Evolutionary conservation across 2,797 vertebrate genomes (phyloP).

Genomic region (Urophycis tenuis): DNA sequence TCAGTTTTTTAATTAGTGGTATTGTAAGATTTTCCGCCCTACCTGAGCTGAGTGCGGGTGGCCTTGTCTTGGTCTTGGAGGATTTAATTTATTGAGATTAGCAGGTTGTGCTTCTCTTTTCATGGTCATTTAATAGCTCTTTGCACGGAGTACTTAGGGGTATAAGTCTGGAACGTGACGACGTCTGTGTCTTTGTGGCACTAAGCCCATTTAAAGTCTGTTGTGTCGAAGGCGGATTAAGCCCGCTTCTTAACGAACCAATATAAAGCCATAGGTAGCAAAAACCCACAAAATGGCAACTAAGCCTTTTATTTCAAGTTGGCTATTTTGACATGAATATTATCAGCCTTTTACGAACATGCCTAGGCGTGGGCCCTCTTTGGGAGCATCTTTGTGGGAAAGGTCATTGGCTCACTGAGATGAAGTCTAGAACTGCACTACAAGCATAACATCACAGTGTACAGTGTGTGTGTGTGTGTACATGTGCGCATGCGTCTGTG

Average conservation of each 20-base stretch:
- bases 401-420: background rate
- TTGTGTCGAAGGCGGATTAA: constrained; percentile 71
- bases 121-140: constrained; percentile 60
- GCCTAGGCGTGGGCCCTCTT: background rate
- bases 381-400: background rate
- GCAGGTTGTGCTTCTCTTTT: constrained; percentile 42
- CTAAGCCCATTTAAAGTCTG: constrained; percentile 75
- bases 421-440: background rate
- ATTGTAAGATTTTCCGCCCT: background rate
- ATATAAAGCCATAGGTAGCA: constrained; percentile 42
- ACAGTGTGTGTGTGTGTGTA: background rate
- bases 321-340: constrained; percentile 16
- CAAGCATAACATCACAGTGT: background rate
- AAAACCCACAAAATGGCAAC: constrained; percentile 47
- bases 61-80: background rate
- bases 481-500: background rate
- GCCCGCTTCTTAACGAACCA: constrained; percentile 54
- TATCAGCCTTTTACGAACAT: constrained; percentile 19
- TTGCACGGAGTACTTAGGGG: constrained; percentile 61
- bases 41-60: background rate
- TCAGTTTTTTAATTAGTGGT: background rate
- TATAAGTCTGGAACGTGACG: constrained; percentile 68
- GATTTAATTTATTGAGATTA: background rate
- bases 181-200: constrained; percentile 69
- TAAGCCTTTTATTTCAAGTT: constrained; percentile 4